A percentile compares a stretch with the other conserved stretches of the same genome.
phyloP scores from a whole-genome alignment of 2,888 invertebrate genomes.

The Poecilus cupreus region DNA sequence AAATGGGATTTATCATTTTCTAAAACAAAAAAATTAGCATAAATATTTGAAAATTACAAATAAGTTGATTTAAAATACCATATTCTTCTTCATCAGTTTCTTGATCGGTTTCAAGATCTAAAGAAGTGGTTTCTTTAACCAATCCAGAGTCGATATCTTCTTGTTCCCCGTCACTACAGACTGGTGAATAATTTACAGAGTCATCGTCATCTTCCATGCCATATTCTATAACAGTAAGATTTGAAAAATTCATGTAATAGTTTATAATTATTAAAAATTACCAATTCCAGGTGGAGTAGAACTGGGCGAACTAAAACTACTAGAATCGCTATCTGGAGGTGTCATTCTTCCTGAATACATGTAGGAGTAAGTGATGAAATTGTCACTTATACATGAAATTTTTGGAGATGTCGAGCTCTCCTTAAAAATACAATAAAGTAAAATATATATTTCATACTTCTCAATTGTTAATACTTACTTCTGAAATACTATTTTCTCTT shows the following conservation, averaged over 20 bases:
- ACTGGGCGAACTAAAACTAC: slow-evolving; percentile 29
- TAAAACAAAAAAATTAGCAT: neutral
- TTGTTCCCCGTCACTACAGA: slow-evolving; percentile 77
- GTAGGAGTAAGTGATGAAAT: neutral
- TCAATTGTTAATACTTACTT: slow-evolving; percentile 15
- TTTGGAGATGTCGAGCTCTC: slow-evolving; percentile 3
- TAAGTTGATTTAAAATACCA: no score
- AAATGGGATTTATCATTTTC: slow-evolving; percentile 49
- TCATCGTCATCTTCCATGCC: slow-evolving; percentile 67
- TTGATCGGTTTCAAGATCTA: slow-evolving; percentile 22
- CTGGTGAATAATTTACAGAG: slow-evolving; percentile 80
- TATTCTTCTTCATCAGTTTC: slow-evolving; percentile 37
- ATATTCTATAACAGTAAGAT: slow-evolving; percentile 5
- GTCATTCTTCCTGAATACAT: slow-evolving; percentile 35
- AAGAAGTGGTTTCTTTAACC: neutral
- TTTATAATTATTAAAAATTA: neutral
- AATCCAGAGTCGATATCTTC: slow-evolving; percentile 64
- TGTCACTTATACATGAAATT: slow-evolving; percentile 9
- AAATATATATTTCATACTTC: neutral
- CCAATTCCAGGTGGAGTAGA: slow-evolving; percentile 28
- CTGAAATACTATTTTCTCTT: neutral
- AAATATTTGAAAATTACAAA: neutral
- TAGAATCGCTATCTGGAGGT: slow-evolving; percentile 50
- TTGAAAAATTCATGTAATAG: no score
- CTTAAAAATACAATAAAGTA: neutral